Conservation (phyloP, 2,113 vertebrate species). For the Osmerus mordax region DNA sequence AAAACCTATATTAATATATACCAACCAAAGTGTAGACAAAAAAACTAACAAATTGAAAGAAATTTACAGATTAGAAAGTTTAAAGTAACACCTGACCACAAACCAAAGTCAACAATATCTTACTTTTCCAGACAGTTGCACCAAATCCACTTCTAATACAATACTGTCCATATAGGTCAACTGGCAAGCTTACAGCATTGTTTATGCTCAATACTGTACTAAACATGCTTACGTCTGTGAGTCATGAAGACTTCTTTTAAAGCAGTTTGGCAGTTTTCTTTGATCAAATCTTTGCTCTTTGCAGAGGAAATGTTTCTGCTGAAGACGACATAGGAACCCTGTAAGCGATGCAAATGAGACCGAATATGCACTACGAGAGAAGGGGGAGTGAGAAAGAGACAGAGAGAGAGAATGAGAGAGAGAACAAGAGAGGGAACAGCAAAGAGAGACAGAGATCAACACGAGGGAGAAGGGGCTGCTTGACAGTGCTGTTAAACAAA, state of each 20-base stretch:
- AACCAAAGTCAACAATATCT: background rate
- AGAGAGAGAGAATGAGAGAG: background rate
- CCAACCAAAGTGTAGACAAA: background rate
- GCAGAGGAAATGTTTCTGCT: background rate
- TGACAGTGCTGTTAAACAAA: conserved; percentile 54
- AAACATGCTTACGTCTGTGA: too few relatives aligned
- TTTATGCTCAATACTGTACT: background rate
- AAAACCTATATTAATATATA: background rate
- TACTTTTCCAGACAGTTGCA: background rate
- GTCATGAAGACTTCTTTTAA: too few relatives aligned
- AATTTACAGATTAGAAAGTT: background rate
- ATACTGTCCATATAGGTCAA: background rate
- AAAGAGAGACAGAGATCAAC: background rate
- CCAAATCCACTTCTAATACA: background rate
- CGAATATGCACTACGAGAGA: background rate
- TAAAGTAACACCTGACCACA: background rate
- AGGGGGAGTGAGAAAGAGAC: conserved; percentile 20
- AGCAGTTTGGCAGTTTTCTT: background rate
- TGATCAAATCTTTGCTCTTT: background rate
- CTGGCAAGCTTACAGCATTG: background rate
- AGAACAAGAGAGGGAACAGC: background rate
- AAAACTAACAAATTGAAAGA: background rate
- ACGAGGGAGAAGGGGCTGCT: conserved; percentile 21
- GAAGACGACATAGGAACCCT: background rate
- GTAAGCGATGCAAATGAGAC: conserved; percentile 4